Percentiles rank a stretch among this genome's conserved stretches.
Evolutionary conservation across 2,888 invertebrate species (phyloP).

Genomic region (Pherbina coryleti): DNA sequence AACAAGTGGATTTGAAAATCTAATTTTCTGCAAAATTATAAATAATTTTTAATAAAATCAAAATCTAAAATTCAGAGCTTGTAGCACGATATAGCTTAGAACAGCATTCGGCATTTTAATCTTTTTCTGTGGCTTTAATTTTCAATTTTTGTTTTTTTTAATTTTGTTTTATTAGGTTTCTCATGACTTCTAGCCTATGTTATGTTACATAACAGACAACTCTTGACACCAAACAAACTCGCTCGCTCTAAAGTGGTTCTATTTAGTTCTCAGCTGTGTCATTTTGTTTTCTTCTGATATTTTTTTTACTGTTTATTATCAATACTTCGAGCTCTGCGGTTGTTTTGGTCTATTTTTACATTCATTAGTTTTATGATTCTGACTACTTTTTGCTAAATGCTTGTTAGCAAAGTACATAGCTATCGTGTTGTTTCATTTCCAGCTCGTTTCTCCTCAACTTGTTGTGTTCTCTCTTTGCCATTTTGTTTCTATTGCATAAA

Average conservation of each 20-base stretch:
- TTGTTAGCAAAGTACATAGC: not conserved
- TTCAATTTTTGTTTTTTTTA: not conserved
- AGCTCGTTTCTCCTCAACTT: not conserved
- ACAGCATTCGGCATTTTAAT: not conserved
- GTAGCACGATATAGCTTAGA: not conserved
- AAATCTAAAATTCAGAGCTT: not conserved
- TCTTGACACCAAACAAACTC: not conserved
- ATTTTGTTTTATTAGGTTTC: slow-evolving; percentile 2
- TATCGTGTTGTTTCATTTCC: slow-evolving; percentile 1
- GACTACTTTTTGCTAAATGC: not conserved
- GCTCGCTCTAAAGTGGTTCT: not conserved
- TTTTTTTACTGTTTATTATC: not conserved
- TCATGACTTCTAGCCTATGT: slow-evolving; percentile 3
- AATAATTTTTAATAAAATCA: not conserved
- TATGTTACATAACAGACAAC: not conserved
- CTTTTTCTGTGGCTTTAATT: not conserved
- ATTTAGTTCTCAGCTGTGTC: not conserved
- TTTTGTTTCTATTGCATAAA: not conserved
- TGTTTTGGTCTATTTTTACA: not conserved
- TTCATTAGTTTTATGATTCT: slow-evolving; percentile 4
- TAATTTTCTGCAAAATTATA: no score
- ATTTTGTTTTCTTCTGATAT: not conserved
- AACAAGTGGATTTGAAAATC: no score
- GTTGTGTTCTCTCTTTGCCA: not conserved
- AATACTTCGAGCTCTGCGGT: no score